Evolutionary conservation across 2,888 invertebrate genomes (phyloP), one percentile per base, ranked within the genome.

Genomic region (Drepana falcataria): DNA sequence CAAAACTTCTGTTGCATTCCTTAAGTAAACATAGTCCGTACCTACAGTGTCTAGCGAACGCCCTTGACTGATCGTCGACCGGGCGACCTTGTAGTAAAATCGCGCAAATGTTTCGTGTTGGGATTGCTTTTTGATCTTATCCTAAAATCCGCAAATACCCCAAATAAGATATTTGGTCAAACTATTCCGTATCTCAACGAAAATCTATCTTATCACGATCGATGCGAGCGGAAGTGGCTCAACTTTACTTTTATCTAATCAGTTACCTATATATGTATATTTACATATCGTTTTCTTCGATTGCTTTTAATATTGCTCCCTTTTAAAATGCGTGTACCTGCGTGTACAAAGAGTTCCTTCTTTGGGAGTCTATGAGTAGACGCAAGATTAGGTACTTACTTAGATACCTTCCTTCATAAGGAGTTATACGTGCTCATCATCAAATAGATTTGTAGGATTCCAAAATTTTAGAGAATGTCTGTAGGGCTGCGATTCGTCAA

Each of bases 1-100:
- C 40, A 73, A 77, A 81, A 82, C 75, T 75, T 65, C 65, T 58
- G 66, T 68, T 21, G 21, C 21, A 21, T 21, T 70, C 73, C 55
- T 69, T 71, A 51, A 60, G 69, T 68, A 64, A 60, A 57, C 55
- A 73, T 76, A 67, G 68, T 71, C 65, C 62, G 64, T 76, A 77
- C 76, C 71, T 79, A 77, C 71, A 64, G 71, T 72, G 85, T 86
- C 81, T 87, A 85, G 85, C 74, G 83, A 82, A 81, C 81, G 90
- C 86, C 90, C 90, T 89, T 89, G 90, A 90, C 89, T 88, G 79
- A 70, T 72, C 81, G 81, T 66, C 83, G 87, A 87, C 90, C 87
- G 87, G 87, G 66, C 82, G 89, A 84, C 90, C 90, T 90, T 88
- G 89, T 77, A 67, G 5, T 4, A 4, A 37, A 66, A 9, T 67